phyloP scores from a whole-genome alignment of 2,888 invertebrate species.

The Tetrapedia diversipes region DNA sequence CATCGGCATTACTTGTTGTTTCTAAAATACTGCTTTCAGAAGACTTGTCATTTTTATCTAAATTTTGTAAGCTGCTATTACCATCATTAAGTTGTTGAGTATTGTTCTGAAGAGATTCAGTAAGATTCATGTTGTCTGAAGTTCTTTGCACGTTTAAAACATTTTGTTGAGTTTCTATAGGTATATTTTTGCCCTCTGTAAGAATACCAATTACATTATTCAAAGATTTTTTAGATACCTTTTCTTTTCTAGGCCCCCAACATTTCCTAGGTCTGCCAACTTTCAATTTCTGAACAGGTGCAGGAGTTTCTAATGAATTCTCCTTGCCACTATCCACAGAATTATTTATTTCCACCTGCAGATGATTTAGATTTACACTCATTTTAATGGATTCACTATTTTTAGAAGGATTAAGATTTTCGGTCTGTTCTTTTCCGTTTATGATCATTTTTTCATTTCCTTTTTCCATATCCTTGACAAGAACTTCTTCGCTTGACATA shows the following conservation, averaged over 20 bases:
- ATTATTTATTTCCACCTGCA: constrained; percentile 78
- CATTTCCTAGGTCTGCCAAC: constrained; percentile 77
- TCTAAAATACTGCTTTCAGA: not conserved
- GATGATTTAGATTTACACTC: constrained; percentile 52
- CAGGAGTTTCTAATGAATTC: constrained; percentile 76
- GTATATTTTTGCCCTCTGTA: constrained; percentile 81
- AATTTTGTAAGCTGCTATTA: not conserved
- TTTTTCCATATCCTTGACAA: not conserved
- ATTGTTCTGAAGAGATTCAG: constrained; percentile 59
- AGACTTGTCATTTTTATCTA: constrained; percentile 31
- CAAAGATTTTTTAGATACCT: constrained; percentile 72
- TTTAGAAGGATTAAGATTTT: not conserved
- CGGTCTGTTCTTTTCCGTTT: not conserved
- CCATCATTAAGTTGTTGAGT: constrained; percentile 51
- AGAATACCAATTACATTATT: constrained; percentile 81
- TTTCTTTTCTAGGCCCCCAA: constrained; percentile 74
- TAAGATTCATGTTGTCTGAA: constrained; percentile 67
- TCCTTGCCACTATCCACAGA: constrained; percentile 82
- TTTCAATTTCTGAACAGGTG: constrained; percentile 74
- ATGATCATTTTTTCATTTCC: not conserved
- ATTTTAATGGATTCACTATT: not conserved
- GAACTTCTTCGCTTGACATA: not conserved
- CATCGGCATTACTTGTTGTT: not conserved
- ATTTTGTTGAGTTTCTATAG: constrained; percentile 76
- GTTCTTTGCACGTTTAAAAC: constrained; percentile 77